A percentile compares a stretch with the other conserved stretches of the same genome.
Conservation (phyloP, 2,113 vertebrate genomes). For the Canis aureus region DNA sequence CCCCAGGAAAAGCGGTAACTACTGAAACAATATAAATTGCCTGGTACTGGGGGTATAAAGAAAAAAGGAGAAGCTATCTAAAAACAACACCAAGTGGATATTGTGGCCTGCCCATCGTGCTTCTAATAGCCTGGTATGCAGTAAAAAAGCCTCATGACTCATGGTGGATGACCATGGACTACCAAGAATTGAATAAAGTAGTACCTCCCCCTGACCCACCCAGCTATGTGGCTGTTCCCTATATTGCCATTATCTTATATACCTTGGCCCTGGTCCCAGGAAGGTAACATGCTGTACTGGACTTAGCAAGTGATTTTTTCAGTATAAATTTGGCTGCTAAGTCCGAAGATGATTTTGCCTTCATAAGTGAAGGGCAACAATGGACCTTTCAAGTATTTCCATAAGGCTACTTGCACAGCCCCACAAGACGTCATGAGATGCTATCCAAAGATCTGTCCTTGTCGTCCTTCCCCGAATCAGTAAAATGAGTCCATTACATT, state of each 20-base stretch:
- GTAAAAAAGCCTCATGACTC: not conserved
- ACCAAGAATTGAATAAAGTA: not conserved
- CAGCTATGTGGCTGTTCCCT: not conserved
- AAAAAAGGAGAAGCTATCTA: not conserved
- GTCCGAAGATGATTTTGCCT: not conserved
- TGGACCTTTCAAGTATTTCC: not conserved
- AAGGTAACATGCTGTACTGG: not conserved
- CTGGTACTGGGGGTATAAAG: not conserved
- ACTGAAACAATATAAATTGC: not conserved
- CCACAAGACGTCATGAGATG: not conserved
- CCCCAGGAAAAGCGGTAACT: not conserved
- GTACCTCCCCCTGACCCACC: rapidly evolving
- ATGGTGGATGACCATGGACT: not conserved
- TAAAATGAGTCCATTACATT: not conserved
- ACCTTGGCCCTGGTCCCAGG: not conserved
- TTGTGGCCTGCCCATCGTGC: not conserved
- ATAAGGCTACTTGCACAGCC: not conserved
- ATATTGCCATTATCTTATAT: not conserved
- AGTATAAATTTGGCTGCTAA: not conserved
- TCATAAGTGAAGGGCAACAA: not conserved
- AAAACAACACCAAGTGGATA: not conserved
- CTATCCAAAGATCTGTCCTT: not conserved
- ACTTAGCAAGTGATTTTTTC: not conserved
- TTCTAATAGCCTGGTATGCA: not conserved
- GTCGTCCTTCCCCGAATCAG: not conserved